Conservation (phyloP, 1,140 invertebrate species). For the Brachionus koreanus region DNA sequence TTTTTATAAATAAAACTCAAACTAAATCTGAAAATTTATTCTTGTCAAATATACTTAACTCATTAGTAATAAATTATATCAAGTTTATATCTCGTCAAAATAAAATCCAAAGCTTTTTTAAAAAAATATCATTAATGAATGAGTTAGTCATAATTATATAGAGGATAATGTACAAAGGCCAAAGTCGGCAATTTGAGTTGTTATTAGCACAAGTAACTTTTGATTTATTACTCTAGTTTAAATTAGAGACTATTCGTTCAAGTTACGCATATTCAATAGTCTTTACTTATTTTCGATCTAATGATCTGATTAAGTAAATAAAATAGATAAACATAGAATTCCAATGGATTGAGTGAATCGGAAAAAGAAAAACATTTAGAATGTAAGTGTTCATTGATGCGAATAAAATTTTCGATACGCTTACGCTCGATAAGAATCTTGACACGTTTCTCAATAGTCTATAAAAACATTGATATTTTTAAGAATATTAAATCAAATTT, state of each 20-base stretch:
- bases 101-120: neutral
- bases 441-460: neutral
- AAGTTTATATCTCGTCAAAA: no score
- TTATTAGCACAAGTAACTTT: neutral
- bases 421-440: slow-evolving; percentile 32
- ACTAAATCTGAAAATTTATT: neutral
- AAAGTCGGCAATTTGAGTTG: neutral
- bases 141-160: neutral
- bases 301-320: slow-evolving; percentile 41
- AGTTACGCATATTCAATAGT: neutral
- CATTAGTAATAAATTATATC: no score
- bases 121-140: no score
- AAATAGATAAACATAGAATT: slow-evolving; percentile 38
- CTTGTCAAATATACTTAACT: no score
- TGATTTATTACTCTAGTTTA: slow-evolving; percentile 3
- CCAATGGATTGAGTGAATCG: slow-evolving; percentile 42
- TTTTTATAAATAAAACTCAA: neutral
- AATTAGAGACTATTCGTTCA: slow-evolving; percentile 2
- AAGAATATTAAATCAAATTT: neutral
- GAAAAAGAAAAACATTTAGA: slow-evolving; percentile 28
- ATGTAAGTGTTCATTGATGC: neutral
- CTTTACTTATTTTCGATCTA: slow-evolving; percentile 1
- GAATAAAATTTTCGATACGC: neutral
- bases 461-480: neutral
- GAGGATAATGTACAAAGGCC: neutral